Base-by-base conservation (phyloP, 2,113 vertebrate genomes). In the Ochotona curzoniae region DNA sequence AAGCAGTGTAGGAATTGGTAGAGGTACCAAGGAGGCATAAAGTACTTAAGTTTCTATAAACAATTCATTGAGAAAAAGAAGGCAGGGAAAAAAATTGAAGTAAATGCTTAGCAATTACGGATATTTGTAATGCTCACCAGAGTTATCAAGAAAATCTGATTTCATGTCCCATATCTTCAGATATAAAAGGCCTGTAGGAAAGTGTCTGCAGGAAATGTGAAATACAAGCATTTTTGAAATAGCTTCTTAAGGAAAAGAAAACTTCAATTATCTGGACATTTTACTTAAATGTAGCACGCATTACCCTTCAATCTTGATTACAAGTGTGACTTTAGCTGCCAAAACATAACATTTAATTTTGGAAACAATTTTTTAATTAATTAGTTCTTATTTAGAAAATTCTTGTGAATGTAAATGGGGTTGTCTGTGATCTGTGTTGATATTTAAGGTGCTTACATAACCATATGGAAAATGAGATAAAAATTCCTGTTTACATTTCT, bases 361-460 rank as follows among this genome's bases (percentile, higher is more conserved):
- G 84, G 95, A 97, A 96, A 96, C 95, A 94, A 90, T 95, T 96
- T 96, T 93, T 89, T 44, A 94, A 94, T 97, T 94, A 95, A 93
- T 96, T 96, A 96, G 81, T 95, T 96, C 93, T 96, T 97, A 96
- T 96, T 96, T 97, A 96, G 95, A 95, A 94, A 93, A 93, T 95
- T 93, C 94, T 92, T 94, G 81, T 87, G 91, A 94, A 97, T 96
- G 91, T 97, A 96, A 97, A 97, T 96, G 94, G 93, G 91, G 54
- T 88, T 97, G 89, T 93, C 95, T 97, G 94, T 95, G 94, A 96
- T 95, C 95, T 94, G 87, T 97, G 93, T 97, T 97, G 97, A 97
- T 97, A 97, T 97, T 96, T 97, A 97, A 97, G 97, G 95, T 97
- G 94, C 93, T 97, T 96, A 94, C 70, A 95, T 95, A 96, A 97